A percentile compares a stretch with the other conserved stretches of the same genome.
Evolutionary conservation across 2,888 invertebrate species (phyloP).

Genomic region (Clepsis dumicolana): DNA sequence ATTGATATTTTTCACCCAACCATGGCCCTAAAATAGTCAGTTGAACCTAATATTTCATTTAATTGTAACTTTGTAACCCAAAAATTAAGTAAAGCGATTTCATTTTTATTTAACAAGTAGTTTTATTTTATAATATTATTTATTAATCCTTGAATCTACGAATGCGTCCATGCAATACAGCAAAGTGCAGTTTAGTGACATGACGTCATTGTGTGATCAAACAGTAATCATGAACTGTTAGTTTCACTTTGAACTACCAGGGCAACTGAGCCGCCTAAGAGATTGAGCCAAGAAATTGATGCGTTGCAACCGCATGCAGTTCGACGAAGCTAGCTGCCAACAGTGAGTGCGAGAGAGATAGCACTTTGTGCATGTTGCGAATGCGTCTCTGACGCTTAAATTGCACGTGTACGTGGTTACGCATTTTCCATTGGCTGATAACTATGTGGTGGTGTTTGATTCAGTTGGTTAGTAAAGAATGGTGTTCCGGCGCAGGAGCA

Average conservation of each 20-base stretch:
- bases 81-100: no score
- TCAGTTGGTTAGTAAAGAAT: constrained; percentile 44
- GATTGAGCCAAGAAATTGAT: constrained; percentile 69
- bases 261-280: constrained; percentile 65
- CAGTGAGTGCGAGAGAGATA: constrained; percentile 68
- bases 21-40: no score
- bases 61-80: no score
- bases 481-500: constrained; percentile 20
- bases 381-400: constrained; percentile 61
- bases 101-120: no score
- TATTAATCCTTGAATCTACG: neutral
- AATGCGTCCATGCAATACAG: neutral
- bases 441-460: constrained; percentile 53
- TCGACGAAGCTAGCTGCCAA: constrained; percentile 56
- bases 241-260: constrained; percentile 71
- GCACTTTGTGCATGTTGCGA: constrained; percentile 61
- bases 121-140: no score
- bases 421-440: constrained; percentile 59
- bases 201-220: constrained; percentile 28
- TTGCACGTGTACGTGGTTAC: constrained; percentile 58
- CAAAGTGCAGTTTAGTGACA: constrained; percentile 30
- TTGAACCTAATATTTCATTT: no score
- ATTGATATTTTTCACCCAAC: no score
- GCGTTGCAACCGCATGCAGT: constrained; percentile 73
- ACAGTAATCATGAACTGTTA: constrained; percentile 59